Evolutionary conservation across 2,888 invertebrate species (phyloP).

Genomic region (Agonopterix alstromeriana): DNA sequence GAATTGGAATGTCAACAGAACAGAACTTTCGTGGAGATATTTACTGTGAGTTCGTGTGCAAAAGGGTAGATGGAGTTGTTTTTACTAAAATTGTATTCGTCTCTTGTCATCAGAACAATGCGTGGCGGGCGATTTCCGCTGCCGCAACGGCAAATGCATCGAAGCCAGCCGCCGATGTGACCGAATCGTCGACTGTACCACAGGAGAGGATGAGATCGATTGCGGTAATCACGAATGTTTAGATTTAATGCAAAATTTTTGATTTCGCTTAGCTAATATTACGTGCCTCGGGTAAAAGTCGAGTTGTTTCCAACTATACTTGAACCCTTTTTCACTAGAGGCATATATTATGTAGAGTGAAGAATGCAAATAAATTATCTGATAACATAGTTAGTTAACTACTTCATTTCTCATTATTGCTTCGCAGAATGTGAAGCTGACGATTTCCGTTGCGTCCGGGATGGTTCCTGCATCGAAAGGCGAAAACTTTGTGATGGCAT

Average conservation of each 20-base stretch:
- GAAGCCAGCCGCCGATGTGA: constrained; percentile 76
- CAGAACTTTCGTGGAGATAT: too few species aligned
- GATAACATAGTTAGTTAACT: too few species aligned
- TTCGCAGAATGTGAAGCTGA: constrained; percentile 43
- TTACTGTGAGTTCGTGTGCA: too few species aligned
- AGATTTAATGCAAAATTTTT: too few species aligned
- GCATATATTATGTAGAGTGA: neutral
- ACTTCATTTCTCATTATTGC: neutral
- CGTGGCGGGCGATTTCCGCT: constrained; percentile 65
- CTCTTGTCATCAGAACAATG: constrained; percentile 49
- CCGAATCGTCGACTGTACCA: constrained; percentile 73
- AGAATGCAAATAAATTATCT: neutral
- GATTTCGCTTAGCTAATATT: too few species aligned
- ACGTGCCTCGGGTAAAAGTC: too few species aligned
- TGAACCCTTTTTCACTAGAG: too few species aligned
- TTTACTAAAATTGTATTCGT: too few species aligned
- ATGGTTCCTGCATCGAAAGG: constrained; percentile 78
- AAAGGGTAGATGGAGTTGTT: too few species aligned
- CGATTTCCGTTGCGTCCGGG: constrained; percentile 78
- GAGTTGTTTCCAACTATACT: too few species aligned
- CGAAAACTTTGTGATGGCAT: constrained; percentile 75
- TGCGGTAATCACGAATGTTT: constrained; percentile 59
- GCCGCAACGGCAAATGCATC: constrained; percentile 77
- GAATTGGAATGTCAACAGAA: neutral
- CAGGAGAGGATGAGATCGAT: constrained; percentile 78